These are phyloP conservation scores for Promerops cafer DNA, from an alignment of 2,113 vertebrate species.

Conservation along the genomic window DNA sequence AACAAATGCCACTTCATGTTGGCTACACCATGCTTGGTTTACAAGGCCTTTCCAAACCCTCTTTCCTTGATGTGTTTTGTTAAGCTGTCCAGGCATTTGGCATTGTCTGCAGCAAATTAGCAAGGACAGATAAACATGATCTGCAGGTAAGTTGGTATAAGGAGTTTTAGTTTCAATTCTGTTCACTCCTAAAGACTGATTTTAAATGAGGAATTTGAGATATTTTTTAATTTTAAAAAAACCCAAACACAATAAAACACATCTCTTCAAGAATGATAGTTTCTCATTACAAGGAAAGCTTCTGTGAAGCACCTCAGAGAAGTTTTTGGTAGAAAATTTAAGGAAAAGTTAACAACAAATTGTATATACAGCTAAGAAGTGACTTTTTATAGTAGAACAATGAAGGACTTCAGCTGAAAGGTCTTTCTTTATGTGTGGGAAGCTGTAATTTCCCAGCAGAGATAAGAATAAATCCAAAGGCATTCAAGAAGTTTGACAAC, in stretches of 20 bases:
- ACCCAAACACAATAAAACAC: neutral
- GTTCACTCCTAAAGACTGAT: neutral
- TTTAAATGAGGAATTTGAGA: neutral
- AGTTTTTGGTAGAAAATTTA: neutral
- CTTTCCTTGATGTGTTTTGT: neutral
- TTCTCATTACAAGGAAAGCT: neutral
- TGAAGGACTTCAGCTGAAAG: neutral
- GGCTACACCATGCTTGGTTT: neutral
- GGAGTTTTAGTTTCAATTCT: neutral
- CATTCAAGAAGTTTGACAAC: neutral
- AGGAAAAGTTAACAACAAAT: neutral
- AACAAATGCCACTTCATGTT: neutral
- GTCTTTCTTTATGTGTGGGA: neutral
- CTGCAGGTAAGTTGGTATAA: neutral
- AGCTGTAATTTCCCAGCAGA: neutral
- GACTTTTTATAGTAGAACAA: neutral
- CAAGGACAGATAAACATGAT: neutral
- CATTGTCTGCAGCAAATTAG: neutral
- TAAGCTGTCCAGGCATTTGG: neutral
- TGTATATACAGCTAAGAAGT: neutral
- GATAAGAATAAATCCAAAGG: neutral
- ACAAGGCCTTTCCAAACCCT: neutral
- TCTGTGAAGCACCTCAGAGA: neutral
- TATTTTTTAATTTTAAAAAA: neutral
- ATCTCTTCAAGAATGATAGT: neutral